Base-by-base conservation (phyloP, 2,888 invertebrate genomes). In the Chloromyia formosa region DNA sequence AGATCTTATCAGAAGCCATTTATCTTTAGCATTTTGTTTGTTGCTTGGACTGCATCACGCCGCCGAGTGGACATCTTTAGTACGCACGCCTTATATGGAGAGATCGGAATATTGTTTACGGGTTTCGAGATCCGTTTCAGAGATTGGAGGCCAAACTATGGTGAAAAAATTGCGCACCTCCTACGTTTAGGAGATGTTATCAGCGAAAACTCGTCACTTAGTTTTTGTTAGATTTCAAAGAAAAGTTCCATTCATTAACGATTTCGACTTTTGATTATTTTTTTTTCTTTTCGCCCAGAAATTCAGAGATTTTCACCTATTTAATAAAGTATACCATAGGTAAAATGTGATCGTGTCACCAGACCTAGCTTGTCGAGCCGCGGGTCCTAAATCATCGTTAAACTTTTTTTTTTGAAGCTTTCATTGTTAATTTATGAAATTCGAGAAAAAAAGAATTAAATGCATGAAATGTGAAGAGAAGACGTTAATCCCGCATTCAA, bases 141-240 rank as follows among this genome's bases (percentile, higher is more conserved):
- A 7, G 62, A 62, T 62, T 62, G 16, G 4, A 16, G 10, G 16
- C 62, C 27, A 42, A 10, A 35, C 62, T 62, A 35, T 62, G 62
- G 62, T 23, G 62, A 62, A 62, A 62, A 62, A 62, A 62, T 40
- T 40, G 62, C 40, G 62, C 62, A 18, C 35, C 61, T 61, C 61
- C 62, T 62, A 42, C 62, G 62, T 62, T n/a, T 18, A 16, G 27
- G 27, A 35, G 62, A 62, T 62, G 16, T 62, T 62, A 62, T 62
- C 62, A 16, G 7, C 5, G n/a, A n/a, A 40, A 62, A 62, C 2
- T 62, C 62, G 62, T 40, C 62, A 62, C 62, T 40, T 40, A 2
- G 7, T 35, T 35, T 35, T 35, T 35, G 27, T 35, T 35, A 2
- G 27, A 35, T 35, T 35, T 35, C 7, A 35, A 35, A 35, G n/a